A percentile compares a stretch with the other conserved stretches of the same genome.
These are phyloP conservation scores for Colostygia pectinataria DNA, from an alignment of 2,888 invertebrate species.

Conservation along the genomic window DNA sequence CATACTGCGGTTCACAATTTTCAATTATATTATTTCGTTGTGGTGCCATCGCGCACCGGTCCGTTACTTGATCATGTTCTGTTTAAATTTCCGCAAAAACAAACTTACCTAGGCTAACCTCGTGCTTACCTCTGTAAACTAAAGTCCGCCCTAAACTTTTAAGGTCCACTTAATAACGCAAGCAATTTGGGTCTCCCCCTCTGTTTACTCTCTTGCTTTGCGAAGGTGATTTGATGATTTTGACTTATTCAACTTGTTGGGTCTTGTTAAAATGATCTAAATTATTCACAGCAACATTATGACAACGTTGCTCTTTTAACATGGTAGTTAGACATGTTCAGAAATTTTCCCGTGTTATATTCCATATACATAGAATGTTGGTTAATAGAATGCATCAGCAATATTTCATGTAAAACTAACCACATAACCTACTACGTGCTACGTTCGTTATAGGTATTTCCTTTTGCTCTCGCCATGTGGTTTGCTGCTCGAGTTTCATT, in stretches of 20 bases:
- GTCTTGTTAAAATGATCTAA: conserved; percentile 46
- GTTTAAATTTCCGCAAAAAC: conserved; percentile 72
- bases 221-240: conserved; percentile 81
- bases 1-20: conserved; percentile 34
- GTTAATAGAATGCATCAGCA: background rate
- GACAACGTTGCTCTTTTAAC: conserved; percentile 9
- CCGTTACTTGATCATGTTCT: conserved; percentile 52
- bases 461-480: conserved; percentile 25
- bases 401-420: background rate
- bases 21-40: conserved; percentile 50
- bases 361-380: background rate
- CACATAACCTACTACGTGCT: background rate
- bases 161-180: conserved; percentile 78
- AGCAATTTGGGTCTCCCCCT: conserved; percentile 76
- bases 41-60: too few species aligned
- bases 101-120: conserved; percentile 70
- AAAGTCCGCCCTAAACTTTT: conserved; percentile 77
- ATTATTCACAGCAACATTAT: conserved; percentile 5
- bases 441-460: conserved; percentile 7
- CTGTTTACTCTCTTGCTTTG: conserved; percentile 77
- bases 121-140: conserved; percentile 76
- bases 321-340: background rate
- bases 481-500: conserved; percentile 19
- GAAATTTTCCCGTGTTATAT: too few species aligned
- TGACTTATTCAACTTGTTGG: conserved; percentile 75